Evolutionary conservation across 2,797 vertebrate genomes (phyloP), one percentile per base, ranked within the genome.

Genomic region (Jordanella pulchra): DNA sequence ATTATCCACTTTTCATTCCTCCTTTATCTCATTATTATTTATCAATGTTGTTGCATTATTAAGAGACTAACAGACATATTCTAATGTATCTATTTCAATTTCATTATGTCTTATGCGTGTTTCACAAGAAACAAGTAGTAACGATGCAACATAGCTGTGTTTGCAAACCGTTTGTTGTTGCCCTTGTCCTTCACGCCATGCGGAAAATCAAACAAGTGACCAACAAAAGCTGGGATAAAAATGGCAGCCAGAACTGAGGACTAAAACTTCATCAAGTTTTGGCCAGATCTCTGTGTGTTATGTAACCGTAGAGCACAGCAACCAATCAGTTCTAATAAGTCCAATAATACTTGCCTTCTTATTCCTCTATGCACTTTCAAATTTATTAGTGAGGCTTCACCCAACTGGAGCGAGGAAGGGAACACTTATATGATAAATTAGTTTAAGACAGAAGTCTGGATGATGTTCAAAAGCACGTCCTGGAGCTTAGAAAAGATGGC

Each of bases 361-460:
- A 69, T 83, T 63, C 71, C 66, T 65, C 73, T 80, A 81, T 72
- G 74, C 76, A 73, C 35, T 15, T 1, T 63, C 14, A 79, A 64
- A 84, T 85, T 87, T 85, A 87, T 83, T 78, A 71, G 56, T 66
- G 25, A 73, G 50, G 76, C 11, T 75, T 72, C 75, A 77, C 85
- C 76, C 39, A 67, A 67, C 70, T 66, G 75, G 58, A 77, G 53
- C 27, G 17, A 63, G 23, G 61, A 75, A 63, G 65, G 73, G 72
- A 81, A 78, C 68, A 48, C 71, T 79, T 65, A 9, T 27, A 69
- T 61, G 68, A 66, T 84, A 83, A 87, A 89, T 89, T 76, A 86
- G 77, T 73, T 80, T 81, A 68, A 69, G 83, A 88, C 71, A 80
- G 82, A n/a, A 9, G 25, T 76, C 80, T 82, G 87, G 82, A 86